A percentile compares a stretch with the other conserved stretches of the same genome.
Evolutionary conservation across 2,888 invertebrate genomes (phyloP).

Genomic region (Epinotia ramella): DNA sequence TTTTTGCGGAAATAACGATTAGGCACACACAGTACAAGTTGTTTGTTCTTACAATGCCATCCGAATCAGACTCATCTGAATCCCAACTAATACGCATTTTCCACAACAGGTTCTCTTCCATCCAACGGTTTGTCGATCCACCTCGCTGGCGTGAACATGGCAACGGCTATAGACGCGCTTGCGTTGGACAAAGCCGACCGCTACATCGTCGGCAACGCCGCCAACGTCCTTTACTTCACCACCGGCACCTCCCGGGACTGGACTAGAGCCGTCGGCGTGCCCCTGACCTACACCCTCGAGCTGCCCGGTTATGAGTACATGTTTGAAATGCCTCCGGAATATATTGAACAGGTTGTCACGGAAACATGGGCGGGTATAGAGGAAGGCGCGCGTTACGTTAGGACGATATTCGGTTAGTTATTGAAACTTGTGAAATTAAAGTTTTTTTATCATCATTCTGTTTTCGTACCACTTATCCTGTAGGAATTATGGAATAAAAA

Average conservation of each 20-base stretch:
- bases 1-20: too few relatives aligned
- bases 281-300: conserved; percentile 88
- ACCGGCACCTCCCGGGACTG: conserved; percentile 90
- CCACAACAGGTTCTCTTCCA: conserved; percentile 76
- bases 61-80: too few relatives aligned
- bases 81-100: not conserved
- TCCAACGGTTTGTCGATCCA: conserved; percentile 79
- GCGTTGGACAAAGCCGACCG: conserved; percentile 69
- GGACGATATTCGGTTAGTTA: conserved; percentile 49
- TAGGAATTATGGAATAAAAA: too few relatives aligned
- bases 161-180: conserved; percentile 73
- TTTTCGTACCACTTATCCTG: not conserved
- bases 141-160: conserved; percentile 72
- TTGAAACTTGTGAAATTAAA: not conserved
- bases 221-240: conserved; percentile 84
- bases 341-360: conserved; percentile 83
- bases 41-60: too few relatives aligned
- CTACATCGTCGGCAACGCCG: conserved; percentile 86
- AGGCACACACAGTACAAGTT: too few relatives aligned
- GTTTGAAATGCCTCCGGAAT: conserved; percentile 84
- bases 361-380: conserved; percentile 87
- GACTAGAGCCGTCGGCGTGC: conserved; percentile 85
- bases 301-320: conserved; percentile 85
- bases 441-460: not conserved
- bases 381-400: conserved; percentile 67